Base-by-base conservation (phyloP, 2,797 vertebrate species). In the Dendrocincla fuliginosa region DNA sequence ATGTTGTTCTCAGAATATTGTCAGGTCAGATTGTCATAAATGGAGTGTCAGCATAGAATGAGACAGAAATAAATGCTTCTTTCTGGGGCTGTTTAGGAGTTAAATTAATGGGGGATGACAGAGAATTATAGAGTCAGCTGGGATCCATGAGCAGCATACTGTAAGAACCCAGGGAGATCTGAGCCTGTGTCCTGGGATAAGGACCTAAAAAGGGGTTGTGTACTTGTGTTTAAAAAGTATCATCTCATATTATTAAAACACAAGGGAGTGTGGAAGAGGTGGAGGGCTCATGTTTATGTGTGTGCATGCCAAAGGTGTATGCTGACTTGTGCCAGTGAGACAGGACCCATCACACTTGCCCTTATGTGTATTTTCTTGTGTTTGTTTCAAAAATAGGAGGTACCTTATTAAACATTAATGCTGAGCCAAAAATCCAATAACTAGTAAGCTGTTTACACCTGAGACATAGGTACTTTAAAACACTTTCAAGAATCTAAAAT, bases 141-240 rank as follows among this genome's bases (percentile, higher is more conserved):
- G 65, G 25, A 25, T 63, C 8, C 2, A 6, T 12, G 7, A 44
- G 18, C 35, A 28, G 17, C 0, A 0, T 39, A 11, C 15, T 33
- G 5, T n/a, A 17, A 35, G 32, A 82, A 2, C 17, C 16, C 20
- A 33, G 50, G 9, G 20, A 46, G 13, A 23, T 37, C 28, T 47
- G 37, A 65, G 20, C 10, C 27, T 80, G 67, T 68, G 30, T 3
- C 8, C 12, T 65, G 42, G 16, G 20, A 59, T 5, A 55, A 68
- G 32, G 30, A n/a, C n/a, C 22, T 35, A 14, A 17, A 49, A 19
- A 39, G 9, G 2, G 2, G 3, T 23, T 47, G 11, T 24, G 25
- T 4, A 8, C 5, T 53, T 5, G 1, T 41, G 41, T 33, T 87
- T 41, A 25, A 25, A 23, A 79, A 47, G 10, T 16, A 12, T 39